Evolutionary conservation across 2,888 invertebrate species (phyloP).

Genomic region (Geophilus truncorum): DNA sequence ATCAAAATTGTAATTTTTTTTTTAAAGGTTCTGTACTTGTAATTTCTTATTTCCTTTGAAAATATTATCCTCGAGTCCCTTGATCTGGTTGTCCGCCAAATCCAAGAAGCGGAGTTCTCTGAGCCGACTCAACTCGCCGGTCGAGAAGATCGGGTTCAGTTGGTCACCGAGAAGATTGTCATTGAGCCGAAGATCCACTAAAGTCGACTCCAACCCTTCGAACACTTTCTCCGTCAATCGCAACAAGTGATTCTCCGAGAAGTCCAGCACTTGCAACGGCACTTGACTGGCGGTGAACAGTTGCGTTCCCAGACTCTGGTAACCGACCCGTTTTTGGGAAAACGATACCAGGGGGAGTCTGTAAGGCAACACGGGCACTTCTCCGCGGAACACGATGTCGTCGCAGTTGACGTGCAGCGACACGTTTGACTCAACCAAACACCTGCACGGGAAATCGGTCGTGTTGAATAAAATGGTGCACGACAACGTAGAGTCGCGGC

Average conservation of each 20-base stretch:
- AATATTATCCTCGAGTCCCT: slow-evolving; percentile 78
- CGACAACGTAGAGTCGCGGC: no score
- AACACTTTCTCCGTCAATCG: slow-evolving; percentile 62
- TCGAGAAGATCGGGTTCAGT: slow-evolving; percentile 83
- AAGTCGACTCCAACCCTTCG: slow-evolving; percentile 58
- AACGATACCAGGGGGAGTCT: slow-evolving; percentile 74
- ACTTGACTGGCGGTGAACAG: slow-evolving; percentile 64
- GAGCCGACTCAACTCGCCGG: slow-evolving; percentile 73
- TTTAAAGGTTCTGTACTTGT: slow-evolving; percentile 59
- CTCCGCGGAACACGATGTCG: slow-evolving; percentile 70
- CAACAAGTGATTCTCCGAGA: slow-evolving; percentile 74
- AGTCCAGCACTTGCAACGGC: slow-evolving; percentile 69
- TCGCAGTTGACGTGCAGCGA: slow-evolving; percentile 75
- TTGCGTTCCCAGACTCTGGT: slow-evolving; percentile 68
- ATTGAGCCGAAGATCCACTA: slow-evolving; percentile 66
- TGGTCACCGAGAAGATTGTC: slow-evolving; percentile 84
- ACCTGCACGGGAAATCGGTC: slow-evolving; percentile 68
- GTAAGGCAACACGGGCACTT: slow-evolving; percentile 69
- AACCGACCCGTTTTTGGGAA: slow-evolving; percentile 72
- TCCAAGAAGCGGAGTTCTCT: slow-evolving; percentile 67
- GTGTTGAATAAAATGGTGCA: slow-evolving; percentile 46
- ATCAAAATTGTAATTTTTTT: slow-evolving; percentile 38
- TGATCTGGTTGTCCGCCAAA: slow-evolving; percentile 72
- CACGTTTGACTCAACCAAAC: slow-evolving; percentile 44
- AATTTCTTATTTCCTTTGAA: slow-evolving; percentile 74